Evolutionary conservation across 2,113 vertebrate genomes (phyloP), one percentile per base, ranked within the genome.

Genomic region (Aspidoscelis tigris): DNA sequence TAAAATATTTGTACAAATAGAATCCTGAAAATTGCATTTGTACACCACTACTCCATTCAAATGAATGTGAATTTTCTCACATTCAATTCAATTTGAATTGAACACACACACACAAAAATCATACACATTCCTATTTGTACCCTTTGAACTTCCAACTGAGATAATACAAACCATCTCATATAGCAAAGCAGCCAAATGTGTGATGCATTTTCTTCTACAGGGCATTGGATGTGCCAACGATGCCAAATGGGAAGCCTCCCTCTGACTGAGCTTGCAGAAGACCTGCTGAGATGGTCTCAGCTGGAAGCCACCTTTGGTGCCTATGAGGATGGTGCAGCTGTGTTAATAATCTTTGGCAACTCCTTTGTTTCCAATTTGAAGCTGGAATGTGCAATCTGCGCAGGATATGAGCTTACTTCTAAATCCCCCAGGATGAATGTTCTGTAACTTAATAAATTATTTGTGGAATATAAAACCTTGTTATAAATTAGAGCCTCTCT

Each of bases 391-490:
- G 86, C 85, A 93, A 89, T 87, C 80, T 86, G 73, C 78, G 86
- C 61, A 91, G 79, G 26, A 92, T 89, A 86, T 88, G 77, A 92
- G 73, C 72, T 93, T 92, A 82, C 66, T 92, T 93, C 92, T 89
- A 87, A 92, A 91, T 93, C 85, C 82, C 71, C 0, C 4, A 43
- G 81, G 86, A 86, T 90, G 88, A 91, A 93, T 92, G 88, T 93
- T 94, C 90, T 86, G 61, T 79, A 87, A 84, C 81, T 92, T 92
- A 83, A 94, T 94, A 94, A 94, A 93, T 93, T 95, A 93, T 93
- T 86, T 92, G 78, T 89, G 84, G 74, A 82, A 88, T 90, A 78
- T 91, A 81, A 87, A 91, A 91, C 43, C 87, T 79, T 77, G 87
- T 77, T 73, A 87, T 88, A 87, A 92, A 88, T 92, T 89, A 81